Evolutionary conservation across 2,797 vertebrate species (phyloP), one percentile per base, ranked within the genome.

Genomic region (Pipistrellus pygmaeus): DNA sequence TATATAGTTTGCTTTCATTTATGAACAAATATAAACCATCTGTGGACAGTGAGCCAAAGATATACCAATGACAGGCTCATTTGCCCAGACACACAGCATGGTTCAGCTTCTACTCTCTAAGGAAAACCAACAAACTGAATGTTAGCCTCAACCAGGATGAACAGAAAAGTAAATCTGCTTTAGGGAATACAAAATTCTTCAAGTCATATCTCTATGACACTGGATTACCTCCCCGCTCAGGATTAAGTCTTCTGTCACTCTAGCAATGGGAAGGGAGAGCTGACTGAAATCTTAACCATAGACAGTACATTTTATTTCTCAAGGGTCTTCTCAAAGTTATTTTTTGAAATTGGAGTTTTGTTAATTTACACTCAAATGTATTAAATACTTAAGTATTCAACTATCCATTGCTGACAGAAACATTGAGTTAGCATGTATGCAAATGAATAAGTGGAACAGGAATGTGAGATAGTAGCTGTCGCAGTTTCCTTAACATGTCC

Each of bases 331-430:
- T 13, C 11, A 64, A 88, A 85, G 17, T 46, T 73, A 41, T 41
- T 71, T 64, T 94, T 82, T 94, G 69, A 85, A 93, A 85, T 57
- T 93, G 27, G 4, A 62, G 32, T 8, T 32, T 41, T 85, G n/a
- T 85, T 89, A 83, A 75, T 92, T 88, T 91, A 41, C 27, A 41
- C 35, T 75, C 21, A 87, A 41, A 88, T 82, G 38, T 55, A 51
- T 51, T 94, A 85, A 91, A 78, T 78, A 94, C 73, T 72, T 85
- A 92, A 72, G 25, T n/a, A 38, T 85, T 32, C 68, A 77, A 90
- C 60, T 76, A 64, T 73, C 25, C 62, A 60, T 32, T 87, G 21
- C 66, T 78, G 30, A 72, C 57, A 86, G 68, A 13, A 66, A 57
- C 25, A 46, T 14, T 89, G n/a, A 90, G 7, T 82, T 87, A 73